Base-by-base conservation (phyloP, 1,140 invertebrate genomes). In the Heliconius hermathena region DNA sequence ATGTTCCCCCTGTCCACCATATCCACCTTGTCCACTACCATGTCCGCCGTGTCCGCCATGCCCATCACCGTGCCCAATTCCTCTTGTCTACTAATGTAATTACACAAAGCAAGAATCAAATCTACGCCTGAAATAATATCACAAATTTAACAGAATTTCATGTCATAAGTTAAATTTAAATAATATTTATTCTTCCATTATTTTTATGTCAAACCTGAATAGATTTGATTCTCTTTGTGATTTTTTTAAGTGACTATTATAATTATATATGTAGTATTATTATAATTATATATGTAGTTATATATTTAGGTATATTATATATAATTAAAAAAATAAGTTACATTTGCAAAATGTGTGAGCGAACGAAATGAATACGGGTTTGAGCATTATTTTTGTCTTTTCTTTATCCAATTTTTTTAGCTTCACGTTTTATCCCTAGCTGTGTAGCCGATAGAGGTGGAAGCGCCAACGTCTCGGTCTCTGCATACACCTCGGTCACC, bases 351-450 rank as follows among this genome's bases (percentile, higher is more conserved):
- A 76, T 83, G 82, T 84, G 71, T 83, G 79, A 83, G 73, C 79
- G 76, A 83, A 88, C 74, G 77, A 85, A 89, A 88, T 88, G 86
- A 74, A 87, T 79, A 86, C 83, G 85, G 82, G 85, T 87, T 81
- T 84, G 36, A 77, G 75, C 82, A 85, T 74, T 73, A 1, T 66
- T 18, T 66, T 52, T 9, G 38, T 41, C n/a, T 72, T 80, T 80
- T 70, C 52, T 72, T 72, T 52, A 71, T 41, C 22, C 52, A 22
- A 22, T 20, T 36, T 70, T 70, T 71, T 71, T 57, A 57, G 0
- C 8, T 57, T 57, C 1, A 57, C 54, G n/a, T 18, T 57, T 57
- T 57, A 52, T 18, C 18, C 49, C 49, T 52, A 52, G 16, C 49
- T 5, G 49, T 5, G 6, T 20, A 52, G 5, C 18, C 18, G 41